Base-by-base conservation (phyloP, 2,888 invertebrate species). In the Habroteleia sp. region DNA sequence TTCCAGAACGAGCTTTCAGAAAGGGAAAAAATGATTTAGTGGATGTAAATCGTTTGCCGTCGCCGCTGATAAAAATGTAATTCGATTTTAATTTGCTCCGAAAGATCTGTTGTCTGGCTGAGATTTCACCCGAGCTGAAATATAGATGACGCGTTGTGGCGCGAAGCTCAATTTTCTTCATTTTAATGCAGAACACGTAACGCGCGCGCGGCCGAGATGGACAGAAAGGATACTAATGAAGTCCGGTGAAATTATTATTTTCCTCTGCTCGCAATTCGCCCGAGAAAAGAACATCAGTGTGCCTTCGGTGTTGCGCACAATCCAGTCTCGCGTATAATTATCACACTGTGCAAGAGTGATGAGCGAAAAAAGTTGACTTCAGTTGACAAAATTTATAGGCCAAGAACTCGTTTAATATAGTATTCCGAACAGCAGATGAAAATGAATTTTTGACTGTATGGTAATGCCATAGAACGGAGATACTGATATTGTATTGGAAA, bases 221-320 rank as follows among this genome's bases (percentile, higher is more conserved):
- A 63, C 48, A 41, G 46, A 48, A 50, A 25, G 41, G 50, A 50
- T 63, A 63, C 31, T 50, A 63, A 63, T 46, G 50, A 63, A 63
- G 62, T 63, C 23, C 50, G 7, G n/a, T n/a, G 17, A 33, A 63
- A 50, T 50, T 50, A 37, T 62, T 62, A 50, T 63, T 50, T 50
- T 50, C 13, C 41, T 41, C 25, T 5, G 13, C 31, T 37, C 25
- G 20, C 11, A 11, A 29, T 37, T 62, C 48, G 20, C 10, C 6
- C 17, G 37, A 62, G 29, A 46, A 37, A 39, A 37, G 46, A 37
- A 17, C 56, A 23, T 20, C 31, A 31, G 11, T 10, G 6, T 31
- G 42, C 13, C 16, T 16, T 20, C 20, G n/a, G 14, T 48, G 29
- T 60, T 60, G 29, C 35, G 39, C 39, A 25, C 29, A 16, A 48